Base-by-base conservation (phyloP, 2,888 invertebrate genomes). In the Tachina fera region DNA sequence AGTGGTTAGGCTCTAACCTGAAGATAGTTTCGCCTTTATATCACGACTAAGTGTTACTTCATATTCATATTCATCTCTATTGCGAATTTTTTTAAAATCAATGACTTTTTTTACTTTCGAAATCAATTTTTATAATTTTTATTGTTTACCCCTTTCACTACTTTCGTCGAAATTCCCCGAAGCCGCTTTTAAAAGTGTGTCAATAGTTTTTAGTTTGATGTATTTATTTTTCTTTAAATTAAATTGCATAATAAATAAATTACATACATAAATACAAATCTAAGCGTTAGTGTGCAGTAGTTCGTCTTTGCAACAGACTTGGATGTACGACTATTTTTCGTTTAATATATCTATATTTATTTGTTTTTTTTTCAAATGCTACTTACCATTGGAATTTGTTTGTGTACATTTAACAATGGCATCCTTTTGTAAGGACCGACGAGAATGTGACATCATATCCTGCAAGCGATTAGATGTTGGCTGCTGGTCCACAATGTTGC, bases 371-470 rank as follows among this genome's bases (percentile, higher is more conserved):
- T n/a, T n/a, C 47, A 47, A 78, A 60, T 58, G 41, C 41, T 39
- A 86, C 86, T 83, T 76, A 86, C 86, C 86, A 72, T 56, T 72
- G 39, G 72, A 53, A 80, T 77, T 79, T 71, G 79, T 71, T 72
- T 75, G 63, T 67, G 67, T 67, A 51, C 79, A 86, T 76, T 86
- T 78, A 68, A 76, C 83, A 86, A 76, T 83, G 86, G 76, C 79
- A 80, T 79, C 61, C 39, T 79, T 75, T 70, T 72, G 22, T 61
- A 58, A 49, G 11, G 51, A 67, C 61, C 53, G 75, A 67, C 31
- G 51, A 71, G 53, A 31, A 71, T 79, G 13, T 65, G 63, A 58
- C 53, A 65, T 67, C 39, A 58, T 14, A 72, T 63, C 39, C 14
- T 77, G 39, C 10, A 61, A 39, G 53, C n/a, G 39, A 45, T 47